These are phyloP conservation scores for Latrodectus geometricus DNA, from an alignment of 1,140 invertebrate species.

Conservation along the genomic window DNA sequence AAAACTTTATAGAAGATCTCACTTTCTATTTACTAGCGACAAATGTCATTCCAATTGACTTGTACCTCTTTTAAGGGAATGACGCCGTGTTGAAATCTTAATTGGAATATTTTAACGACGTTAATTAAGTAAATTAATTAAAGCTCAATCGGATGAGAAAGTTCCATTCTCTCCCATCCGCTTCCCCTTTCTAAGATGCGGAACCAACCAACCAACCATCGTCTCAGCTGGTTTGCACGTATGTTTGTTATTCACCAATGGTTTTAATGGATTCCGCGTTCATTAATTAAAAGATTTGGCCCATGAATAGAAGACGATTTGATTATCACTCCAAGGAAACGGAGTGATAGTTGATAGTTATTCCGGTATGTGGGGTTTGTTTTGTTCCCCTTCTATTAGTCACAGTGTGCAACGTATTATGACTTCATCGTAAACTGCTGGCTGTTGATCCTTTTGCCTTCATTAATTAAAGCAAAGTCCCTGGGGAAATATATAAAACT, in stretches of 20 bases:
- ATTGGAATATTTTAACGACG: conserved; percentile 36
- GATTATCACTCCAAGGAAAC: neutral
- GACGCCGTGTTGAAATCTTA: neutral
- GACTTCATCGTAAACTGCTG: no score
- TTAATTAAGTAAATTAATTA: conserved; percentile 43
- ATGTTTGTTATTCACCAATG: conserved; percentile 21
- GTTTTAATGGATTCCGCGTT: neutral
- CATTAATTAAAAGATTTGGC: conserved; percentile 17
- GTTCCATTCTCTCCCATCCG: neutral
- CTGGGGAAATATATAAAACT: no score
- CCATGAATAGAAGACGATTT: conserved; percentile 1
- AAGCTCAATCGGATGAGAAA: neutral
- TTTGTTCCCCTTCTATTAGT: neutral
- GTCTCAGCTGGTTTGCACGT: neutral
- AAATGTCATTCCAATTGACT: neutral
- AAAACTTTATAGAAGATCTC: no score
- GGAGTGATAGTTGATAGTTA: neutral
- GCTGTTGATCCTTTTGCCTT: no score
- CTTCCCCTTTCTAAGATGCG: neutral
- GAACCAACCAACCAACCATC: neutral
- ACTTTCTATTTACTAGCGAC: neutral
- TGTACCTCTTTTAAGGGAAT: neutral
- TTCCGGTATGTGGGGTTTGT: neutral
- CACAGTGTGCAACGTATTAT: neutral
- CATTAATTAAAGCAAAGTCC: no score